phyloP scores from a whole-genome alignment of 2,797 vertebrate species.

The Eospalax fontanierii region DNA sequence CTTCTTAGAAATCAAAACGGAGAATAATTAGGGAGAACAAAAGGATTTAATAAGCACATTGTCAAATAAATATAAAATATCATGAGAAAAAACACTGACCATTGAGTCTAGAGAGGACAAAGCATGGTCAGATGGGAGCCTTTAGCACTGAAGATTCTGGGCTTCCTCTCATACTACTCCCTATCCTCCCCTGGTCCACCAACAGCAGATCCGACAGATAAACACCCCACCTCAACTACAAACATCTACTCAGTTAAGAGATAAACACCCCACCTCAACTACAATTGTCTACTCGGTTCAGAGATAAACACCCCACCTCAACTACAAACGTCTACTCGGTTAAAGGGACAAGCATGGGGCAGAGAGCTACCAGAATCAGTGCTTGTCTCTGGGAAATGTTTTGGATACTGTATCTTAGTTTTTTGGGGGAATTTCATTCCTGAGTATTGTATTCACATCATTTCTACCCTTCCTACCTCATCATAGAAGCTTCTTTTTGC shows the following conservation, averaged over 20 bases:
- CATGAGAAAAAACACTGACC: background rate
- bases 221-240: too few species aligned
- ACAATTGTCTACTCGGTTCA: background rate
- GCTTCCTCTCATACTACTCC: background rate
- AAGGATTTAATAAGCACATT: background rate
- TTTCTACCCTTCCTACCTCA: background rate
- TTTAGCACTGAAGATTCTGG: background rate
- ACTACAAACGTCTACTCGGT: background rate
- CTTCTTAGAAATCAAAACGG: conserved; percentile 51
- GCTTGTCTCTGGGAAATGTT: too few species aligned
- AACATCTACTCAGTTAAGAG: too few species aligned
- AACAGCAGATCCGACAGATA: background rate
- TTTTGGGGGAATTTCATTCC: too few species aligned
- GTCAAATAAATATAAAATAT: background rate
- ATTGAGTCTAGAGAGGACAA: background rate
- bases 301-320: background rate
- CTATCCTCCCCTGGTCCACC: background rate
- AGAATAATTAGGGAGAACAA: conserved; percentile 21
- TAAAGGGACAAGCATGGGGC: too few species aligned
- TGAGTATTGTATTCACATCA: too few species aligned
- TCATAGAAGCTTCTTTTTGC: too few species aligned
- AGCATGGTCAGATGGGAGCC: background rate
- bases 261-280: background rate
- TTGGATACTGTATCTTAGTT: too few species aligned
- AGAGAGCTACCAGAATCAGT: too few species aligned